Evolutionary conservation across 2,113 vertebrate genomes (phyloP).

Genomic region (Neogale vison): DNA sequence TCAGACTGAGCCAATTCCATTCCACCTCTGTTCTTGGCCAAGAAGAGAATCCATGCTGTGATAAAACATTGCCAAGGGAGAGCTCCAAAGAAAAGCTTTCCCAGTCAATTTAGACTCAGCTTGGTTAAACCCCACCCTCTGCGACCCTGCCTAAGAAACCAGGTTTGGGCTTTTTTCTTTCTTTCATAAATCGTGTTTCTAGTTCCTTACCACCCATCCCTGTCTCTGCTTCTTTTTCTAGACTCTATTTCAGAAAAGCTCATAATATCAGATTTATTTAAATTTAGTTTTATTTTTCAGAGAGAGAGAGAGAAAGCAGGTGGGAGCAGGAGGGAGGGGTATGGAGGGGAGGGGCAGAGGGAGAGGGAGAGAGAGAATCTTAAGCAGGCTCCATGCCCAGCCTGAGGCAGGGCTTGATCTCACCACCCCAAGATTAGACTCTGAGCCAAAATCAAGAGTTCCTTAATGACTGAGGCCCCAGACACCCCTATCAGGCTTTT

Average conservation of each 20-base stretch:
- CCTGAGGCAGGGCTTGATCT: background rate
- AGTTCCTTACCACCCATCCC: background rate
- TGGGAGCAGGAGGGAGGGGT: background rate
- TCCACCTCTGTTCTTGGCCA: background rate
- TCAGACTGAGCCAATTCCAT: background rate
- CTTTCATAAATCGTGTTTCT: conserved; percentile 20
- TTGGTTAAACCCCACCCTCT: background rate
- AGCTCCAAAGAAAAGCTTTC: conserved; percentile 19
- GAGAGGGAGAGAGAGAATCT: background rate
- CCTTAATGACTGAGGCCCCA: background rate
- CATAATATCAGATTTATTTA: background rate
- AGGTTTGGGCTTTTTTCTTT: background rate
- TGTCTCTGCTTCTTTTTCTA: background rate
- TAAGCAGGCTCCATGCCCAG: background rate
- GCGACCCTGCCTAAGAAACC: background rate
- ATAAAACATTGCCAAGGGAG: background rate
- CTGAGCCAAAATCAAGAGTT: background rate
- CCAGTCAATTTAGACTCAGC: background rate
- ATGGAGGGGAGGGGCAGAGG: background rate
- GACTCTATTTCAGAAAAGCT: background rate
- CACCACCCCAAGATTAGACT: background rate
- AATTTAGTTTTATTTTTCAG: background rate
- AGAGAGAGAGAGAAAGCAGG: background rate
- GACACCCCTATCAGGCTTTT: background rate
- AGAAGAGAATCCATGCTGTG: conserved; percentile 54